Evolutionary conservation across 2,888 invertebrate genomes (phyloP).

Genomic region (Willowsia nigromaculata): DNA sequence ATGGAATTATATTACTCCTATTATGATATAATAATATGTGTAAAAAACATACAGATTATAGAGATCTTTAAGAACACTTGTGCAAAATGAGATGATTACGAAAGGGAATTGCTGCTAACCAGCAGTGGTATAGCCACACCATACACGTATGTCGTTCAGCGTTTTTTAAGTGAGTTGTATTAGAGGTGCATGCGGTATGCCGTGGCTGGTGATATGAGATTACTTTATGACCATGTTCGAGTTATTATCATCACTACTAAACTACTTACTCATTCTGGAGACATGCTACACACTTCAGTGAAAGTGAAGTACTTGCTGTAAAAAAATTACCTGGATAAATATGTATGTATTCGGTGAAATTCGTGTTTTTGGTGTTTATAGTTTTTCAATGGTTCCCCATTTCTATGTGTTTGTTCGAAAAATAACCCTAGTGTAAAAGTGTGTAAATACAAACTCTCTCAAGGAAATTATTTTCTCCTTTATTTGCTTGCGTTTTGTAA

Average conservation of each 20-base stretch:
- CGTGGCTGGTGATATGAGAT: conserved; percentile 28
- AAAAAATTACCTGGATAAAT: neutral
- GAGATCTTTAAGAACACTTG: conserved; percentile 54
- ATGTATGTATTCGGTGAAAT: neutral
- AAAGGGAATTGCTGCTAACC: neutral
- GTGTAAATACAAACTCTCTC: neutral
- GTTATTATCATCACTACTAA: neutral
- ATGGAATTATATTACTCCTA: neutral
- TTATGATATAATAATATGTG: conserved; percentile 4
- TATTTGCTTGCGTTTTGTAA: neutral
- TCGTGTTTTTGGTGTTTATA: neutral
- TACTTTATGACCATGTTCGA: conserved; percentile 18
- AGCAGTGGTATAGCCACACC: neutral
- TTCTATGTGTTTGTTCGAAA: neutral
- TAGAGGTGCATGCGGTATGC: neutral
- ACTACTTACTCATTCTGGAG: conserved; percentile 3
- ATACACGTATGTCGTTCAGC: neutral
- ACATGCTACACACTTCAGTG: neutral
- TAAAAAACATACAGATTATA: conserved; percentile 39
- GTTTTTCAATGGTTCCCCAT: conserved; percentile 3
- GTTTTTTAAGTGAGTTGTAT: conserved; percentile 23
- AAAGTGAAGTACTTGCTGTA: neutral
- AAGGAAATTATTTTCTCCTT: neutral
- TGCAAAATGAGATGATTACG: conserved; percentile 65
- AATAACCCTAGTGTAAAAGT: neutral